Evolutionary conservation across 1,140 invertebrate species (phyloP), one percentile per base, ranked within the genome.

Genomic region (Orchesella cincta): DNA sequence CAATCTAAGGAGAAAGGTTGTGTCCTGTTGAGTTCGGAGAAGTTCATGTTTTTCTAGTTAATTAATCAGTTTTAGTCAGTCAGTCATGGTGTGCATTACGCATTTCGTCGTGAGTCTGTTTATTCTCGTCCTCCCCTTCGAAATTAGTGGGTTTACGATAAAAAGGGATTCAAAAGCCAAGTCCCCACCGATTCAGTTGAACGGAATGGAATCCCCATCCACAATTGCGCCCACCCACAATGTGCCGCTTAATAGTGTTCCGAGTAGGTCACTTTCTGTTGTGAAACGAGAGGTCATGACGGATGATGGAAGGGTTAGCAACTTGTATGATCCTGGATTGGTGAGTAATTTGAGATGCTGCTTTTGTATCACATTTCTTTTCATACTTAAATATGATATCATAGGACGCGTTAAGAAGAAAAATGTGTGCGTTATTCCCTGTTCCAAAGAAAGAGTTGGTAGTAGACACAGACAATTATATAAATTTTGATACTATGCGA

Each of bases 51-150:
- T n/a, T n/a, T n/a, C n/a, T n/a, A n/a, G n/a, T n/a, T n/a, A n/a
- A n/a, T 46, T 46, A 46, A 46, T 46, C 8, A 8, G 39, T 46
- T 46, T 12, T 46, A 12, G 20, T 46, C 62, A 33, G 62, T 31
- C 26, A 67, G 33, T 29, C 39, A 67, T 67, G 62, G 62, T 67
- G 62, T 31, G 31, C 62, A 67, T 67, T 67, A 67, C 31, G 14
- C n/a, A 67, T 67, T 33, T 67, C 31, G 31, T 31, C 26, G 3
- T 29, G 62, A 31, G 31, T 29, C 62, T 67, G 28, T n/a, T 67
- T n/a, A 5, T 67, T 5, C 31, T 67, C 26, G 62, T 33, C 62
- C 12, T 57, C 62, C 3, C 26, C 8, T 67, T 67, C 3, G 28
- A 46, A 31, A 67, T 29, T 31, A 67, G 62, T 57, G 62, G 62